Conservation (phyloP, 2,797 vertebrate species). For the Acrossocheilus fasciatus region DNA sequence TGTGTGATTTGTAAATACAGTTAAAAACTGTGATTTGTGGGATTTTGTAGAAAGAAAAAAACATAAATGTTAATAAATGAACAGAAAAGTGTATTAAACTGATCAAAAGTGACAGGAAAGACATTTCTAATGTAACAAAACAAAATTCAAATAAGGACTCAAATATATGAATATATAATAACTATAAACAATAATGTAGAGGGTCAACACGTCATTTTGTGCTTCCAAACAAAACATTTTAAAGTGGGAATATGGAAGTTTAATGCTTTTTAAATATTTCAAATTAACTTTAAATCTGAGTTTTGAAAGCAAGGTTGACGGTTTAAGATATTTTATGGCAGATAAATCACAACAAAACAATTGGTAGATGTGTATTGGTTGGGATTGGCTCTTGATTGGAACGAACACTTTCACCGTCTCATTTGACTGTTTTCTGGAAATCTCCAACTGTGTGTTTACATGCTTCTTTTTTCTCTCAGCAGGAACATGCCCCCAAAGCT, state of each 20-base stretch:
- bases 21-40: too few relatives aligned
- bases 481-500: constrained; percentile 72
- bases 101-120: background rate
- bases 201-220: background rate
- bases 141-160: too few relatives aligned
- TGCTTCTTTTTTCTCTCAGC: constrained; percentile 59
- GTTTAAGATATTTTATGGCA: background rate
- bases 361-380: constrained; percentile 16
- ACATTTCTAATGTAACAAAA: background rate
- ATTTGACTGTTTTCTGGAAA: constrained; percentile 26
- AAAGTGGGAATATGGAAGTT: background rate
- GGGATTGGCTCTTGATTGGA: background rate
- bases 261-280: background rate
- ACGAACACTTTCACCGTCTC: constrained; percentile 19
- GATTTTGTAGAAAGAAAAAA: too few relatives aligned
- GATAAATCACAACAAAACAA: background rate
- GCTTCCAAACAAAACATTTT: background rate
- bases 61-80: background rate
- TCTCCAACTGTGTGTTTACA: constrained; percentile 53
- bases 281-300: background rate
- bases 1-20: too few relatives aligned
- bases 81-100: background rate
- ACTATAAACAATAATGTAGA: background rate
- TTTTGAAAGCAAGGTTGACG: background rate
- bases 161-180: background rate